Evolutionary conservation across 1,140 invertebrate species (phyloP), one percentile per base, ranked within the genome.

Genomic region (Aphelenchoides fujianensis): DNA sequence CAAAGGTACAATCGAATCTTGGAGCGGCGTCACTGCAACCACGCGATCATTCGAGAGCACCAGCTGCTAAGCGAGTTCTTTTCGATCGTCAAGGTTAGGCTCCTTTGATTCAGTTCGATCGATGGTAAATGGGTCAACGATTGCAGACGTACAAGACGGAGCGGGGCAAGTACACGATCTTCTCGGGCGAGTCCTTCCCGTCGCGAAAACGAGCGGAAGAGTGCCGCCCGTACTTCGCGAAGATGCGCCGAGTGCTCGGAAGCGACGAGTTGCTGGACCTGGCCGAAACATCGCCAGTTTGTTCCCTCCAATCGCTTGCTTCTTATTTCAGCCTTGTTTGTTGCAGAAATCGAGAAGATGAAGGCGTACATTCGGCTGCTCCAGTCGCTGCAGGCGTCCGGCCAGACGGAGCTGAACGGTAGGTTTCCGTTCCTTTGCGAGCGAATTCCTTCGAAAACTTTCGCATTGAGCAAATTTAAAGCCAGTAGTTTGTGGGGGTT

Each of bases 1-100:
- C 63, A 66, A 19, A 34, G 63, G 23, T 66, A 66, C 31, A 66
- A 66, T 31, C 27, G 63, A 36, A 66, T 66, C 23, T 31, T 66
- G 32, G 27, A 66, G 31, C 63, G 63, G 28, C 16, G 63, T 23
- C 30, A 19, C 30, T 12, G 36, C 12, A 66, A 66, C 53, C 63
- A 66, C 3, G 31, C 63, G 1, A 36, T 66, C 32, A 36, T 34
- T 30, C 16, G 63, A 31, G 63, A 66, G 16, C 63, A 66, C 32
- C 63, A 66, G 31, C 32, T 66, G n/a, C 63, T 66, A 12, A 66
- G 32, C 32, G 63, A 66, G 7, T 66, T 66, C 63, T 37, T 66
- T 35, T 37, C 31, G 12, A 66, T 66, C 7, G 63, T 66, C 9
- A 66, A 66, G 55, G 55, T 59, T 16, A 59, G 5, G 12, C 41